A percentile compares a stretch with the other conserved stretches of the same genome.
Conservation (phyloP, 2,113 vertebrate genomes). For the Phyllopteryx taeniolatus region DNA sequence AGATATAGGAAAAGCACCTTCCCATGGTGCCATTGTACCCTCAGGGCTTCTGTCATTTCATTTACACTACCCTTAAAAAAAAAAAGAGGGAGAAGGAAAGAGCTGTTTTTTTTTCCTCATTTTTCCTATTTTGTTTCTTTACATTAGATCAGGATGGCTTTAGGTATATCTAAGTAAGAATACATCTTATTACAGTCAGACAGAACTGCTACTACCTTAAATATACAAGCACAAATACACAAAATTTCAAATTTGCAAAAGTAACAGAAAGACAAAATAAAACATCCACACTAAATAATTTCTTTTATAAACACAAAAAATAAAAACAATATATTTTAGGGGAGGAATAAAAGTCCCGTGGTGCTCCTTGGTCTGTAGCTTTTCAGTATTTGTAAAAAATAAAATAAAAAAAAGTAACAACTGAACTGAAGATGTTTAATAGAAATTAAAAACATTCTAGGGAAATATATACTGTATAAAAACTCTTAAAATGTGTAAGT, state of each 20-base stretch:
- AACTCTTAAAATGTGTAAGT: slow-evolving; percentile 73
- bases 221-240: slow-evolving; percentile 87
- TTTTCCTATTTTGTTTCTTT: slow-evolving; percentile 71
- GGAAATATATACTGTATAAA: slow-evolving; percentile 84
- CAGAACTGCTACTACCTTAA: slow-evolving; percentile 85
- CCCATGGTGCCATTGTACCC: slow-evolving; percentile 68
- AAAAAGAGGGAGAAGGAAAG: slow-evolving; percentile 56
- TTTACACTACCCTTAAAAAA: slow-evolving; percentile 66
- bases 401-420: slow-evolving; percentile 69
- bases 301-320: slow-evolving; percentile 76
- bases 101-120: slow-evolving; percentile 59
- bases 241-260: slow-evolving; percentile 67
- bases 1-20: slow-evolving; percentile 36
- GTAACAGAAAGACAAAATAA: slow-evolving; percentile 71
- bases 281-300: slow-evolving; percentile 79
- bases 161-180: slow-evolving; percentile 79
- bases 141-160: slow-evolving; percentile 81
- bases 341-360: slow-evolving; percentile 81
- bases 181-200: slow-evolving; percentile 85
- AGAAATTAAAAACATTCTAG: slow-evolving; percentile 79
- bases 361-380: slow-evolving; percentile 96
- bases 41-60: slow-evolving; percentile 53
- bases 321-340: slow-evolving; percentile 78
- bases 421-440: slow-evolving; percentile 72
- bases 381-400: slow-evolving; percentile 78